Conservation (phyloP, 2,113 vertebrate genomes). For the Polypterus senegalus region DNA sequence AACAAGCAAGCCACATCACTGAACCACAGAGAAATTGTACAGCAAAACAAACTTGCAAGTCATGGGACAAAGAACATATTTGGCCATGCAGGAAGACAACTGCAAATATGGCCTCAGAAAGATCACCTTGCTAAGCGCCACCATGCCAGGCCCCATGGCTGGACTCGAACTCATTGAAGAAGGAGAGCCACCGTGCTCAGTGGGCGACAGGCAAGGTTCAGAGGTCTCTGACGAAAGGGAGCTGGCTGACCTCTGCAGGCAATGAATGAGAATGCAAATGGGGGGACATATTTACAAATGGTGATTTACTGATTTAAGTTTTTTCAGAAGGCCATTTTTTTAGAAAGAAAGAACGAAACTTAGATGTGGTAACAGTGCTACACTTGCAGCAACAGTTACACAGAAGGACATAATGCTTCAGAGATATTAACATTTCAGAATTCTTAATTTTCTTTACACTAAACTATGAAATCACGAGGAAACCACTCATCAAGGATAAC, state of each 20-base stretch:
- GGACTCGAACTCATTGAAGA: constrained; percentile 18
- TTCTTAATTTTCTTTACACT: too few relatives aligned
- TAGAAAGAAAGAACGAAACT: not conserved
- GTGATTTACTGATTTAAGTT: too few relatives aligned
- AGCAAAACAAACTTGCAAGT: too few relatives aligned
- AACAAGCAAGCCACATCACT: too few relatives aligned
- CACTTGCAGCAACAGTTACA: not conserved
- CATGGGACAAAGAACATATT: too few relatives aligned
- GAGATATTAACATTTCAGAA: too few relatives aligned
- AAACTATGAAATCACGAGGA: too few relatives aligned
- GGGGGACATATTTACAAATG: too few relatives aligned
- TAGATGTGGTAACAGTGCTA: not conserved
- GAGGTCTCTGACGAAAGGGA: constrained; percentile 24
- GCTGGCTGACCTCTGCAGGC: constrained; percentile 25
- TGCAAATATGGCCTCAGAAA: not conserved
- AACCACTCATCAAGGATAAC: too few relatives aligned
- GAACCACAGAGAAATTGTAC: too few relatives aligned
- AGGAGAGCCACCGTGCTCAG: constrained; percentile 23
- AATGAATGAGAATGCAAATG: not conserved
- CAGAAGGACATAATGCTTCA: not conserved
- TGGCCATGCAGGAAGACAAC: too few relatives aligned
- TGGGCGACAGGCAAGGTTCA: constrained; percentile 21
- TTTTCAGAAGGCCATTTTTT: too few relatives aligned
- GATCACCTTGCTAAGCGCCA: constrained; percentile 3
- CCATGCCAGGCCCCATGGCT: constrained; percentile 11